These are phyloP conservation scores for Darevskia mixta DNA, from an alignment of 2,797 vertebrate species.

Conservation along the genomic window DNA sequence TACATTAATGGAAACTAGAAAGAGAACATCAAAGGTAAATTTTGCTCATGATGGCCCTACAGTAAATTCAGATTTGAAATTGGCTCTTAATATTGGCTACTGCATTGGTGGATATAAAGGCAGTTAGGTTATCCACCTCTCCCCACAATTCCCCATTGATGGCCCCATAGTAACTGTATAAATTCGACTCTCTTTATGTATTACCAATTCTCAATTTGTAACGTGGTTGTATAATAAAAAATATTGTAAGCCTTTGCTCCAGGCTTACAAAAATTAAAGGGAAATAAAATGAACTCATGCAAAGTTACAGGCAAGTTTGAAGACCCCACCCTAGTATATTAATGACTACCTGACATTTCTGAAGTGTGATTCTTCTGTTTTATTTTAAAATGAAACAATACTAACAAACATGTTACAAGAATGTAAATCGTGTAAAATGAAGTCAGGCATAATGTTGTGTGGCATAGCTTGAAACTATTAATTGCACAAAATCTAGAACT, in stretches of 20 bases:
- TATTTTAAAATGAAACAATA: neutral
- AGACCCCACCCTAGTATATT: neutral
- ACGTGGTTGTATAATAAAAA: neutral
- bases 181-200: neutral
- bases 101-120: fast-evolving
- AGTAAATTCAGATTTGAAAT: slow-evolving; percentile 29
- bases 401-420: fast-evolving
- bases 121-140: slow-evolving; percentile 8
- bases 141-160: neutral
- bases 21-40: slow-evolving; percentile 9
- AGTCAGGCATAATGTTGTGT: neutral
- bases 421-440: neutral
- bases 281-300: neutral
- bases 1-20: neutral
- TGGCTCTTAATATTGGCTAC: slow-evolving; percentile 23
- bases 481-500: neutral
- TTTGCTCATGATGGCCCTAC: neutral
- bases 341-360: neutral
- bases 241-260: neutral
- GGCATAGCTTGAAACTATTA: neutral
- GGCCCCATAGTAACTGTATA: slow-evolving; percentile 2
- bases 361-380: neutral
- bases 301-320: slow-evolving; percentile 4
- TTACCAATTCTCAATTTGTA: slow-evolving; percentile 17
- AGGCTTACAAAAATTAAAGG: neutral